Evolutionary conservation across 2,797 vertebrate genomes (phyloP).

Genomic region (Salmo trutta): DNA sequence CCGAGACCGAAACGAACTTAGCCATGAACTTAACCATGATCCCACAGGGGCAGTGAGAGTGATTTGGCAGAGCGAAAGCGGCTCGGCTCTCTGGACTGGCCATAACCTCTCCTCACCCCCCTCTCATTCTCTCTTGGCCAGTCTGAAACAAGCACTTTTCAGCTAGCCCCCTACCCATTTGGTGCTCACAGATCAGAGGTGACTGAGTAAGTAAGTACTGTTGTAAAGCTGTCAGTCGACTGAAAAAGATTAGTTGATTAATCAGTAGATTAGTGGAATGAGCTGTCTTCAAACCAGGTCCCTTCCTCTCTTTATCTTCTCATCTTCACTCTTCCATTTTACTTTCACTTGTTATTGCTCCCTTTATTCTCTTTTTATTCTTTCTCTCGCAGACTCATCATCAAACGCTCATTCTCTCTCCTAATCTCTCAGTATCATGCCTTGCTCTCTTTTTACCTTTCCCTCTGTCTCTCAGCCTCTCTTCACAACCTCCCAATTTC

Average conservation of each 20-base stretch:
- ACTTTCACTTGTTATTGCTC: not conserved
- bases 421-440: not conserved
- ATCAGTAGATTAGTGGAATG: not conserved
- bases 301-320: not conserved
- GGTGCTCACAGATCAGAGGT: too few species aligned
- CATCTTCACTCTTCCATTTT: not conserved
- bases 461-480: not conserved
- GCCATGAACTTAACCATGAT: not conserved
- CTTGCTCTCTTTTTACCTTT: not conserved
- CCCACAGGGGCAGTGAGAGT: not conserved
- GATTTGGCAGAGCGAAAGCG: not conserved
- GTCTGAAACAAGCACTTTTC: not conserved
- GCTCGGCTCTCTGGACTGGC: not conserved
- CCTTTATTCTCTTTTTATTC: not conserved
- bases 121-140: not conserved
- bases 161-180: not conserved
- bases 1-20: not conserved
- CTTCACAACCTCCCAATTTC: not conserved
- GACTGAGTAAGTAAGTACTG: too few species aligned
- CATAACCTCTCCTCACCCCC: not conserved
- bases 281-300: not conserved
- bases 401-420: not conserved
- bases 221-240: not conserved
- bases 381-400: not conserved
- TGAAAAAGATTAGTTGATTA: not conserved